Evolutionary conservation across 2,888 invertebrate species (phyloP), one percentile per base, ranked within the genome.

Genomic region (Ophraella communa): DNA sequence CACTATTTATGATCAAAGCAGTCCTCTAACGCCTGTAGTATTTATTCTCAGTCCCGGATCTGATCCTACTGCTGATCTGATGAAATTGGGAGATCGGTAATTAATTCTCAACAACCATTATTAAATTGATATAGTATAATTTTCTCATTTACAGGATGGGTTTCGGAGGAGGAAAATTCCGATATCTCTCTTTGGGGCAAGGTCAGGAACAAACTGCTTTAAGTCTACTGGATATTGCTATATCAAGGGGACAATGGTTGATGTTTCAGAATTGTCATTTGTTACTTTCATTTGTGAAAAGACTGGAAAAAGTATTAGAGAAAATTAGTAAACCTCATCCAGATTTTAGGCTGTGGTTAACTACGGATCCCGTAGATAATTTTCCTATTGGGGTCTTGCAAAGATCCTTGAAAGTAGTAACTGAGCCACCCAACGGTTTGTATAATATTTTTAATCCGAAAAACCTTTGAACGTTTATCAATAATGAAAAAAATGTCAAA

Each of bases 21-120:
- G 90, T 0, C 89, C 93, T 0, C 86, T 83, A 17, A 95, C 92
- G 33, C 96, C 97, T 0, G 92, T 97, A 2, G 92, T 96, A 71
- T 97, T 98, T 78, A 93, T 97, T 69, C 84, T 97, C 51, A 96
- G 96, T 70, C 95, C 96, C 10, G 97, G 97, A 0, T 95, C 96
- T 0, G 96, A 98, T 83, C 96, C 97, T 0, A 91, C 96, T 0
- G 91, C 91, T 64, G 94, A 94, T 76, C 82, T 94, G 56, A 91
- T 92, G 87, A 93, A 92, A 80, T 79, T 94, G 14, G 91, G 93
- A 4, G 88, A 91, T 69, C 83, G 89, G 72, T 74, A 65, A 35
- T 10, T 10, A 24, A 11, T 30, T 30, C 8, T 30, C 3, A 10
- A 3, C 8, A 30, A 30, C 11, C 1, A 30, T 2, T 2, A 7